Evolutionary conservation across 2,797 vertebrate species (phyloP), one percentile per base, ranked within the genome.

Genomic region (Sciaenops ocellatus): DNA sequence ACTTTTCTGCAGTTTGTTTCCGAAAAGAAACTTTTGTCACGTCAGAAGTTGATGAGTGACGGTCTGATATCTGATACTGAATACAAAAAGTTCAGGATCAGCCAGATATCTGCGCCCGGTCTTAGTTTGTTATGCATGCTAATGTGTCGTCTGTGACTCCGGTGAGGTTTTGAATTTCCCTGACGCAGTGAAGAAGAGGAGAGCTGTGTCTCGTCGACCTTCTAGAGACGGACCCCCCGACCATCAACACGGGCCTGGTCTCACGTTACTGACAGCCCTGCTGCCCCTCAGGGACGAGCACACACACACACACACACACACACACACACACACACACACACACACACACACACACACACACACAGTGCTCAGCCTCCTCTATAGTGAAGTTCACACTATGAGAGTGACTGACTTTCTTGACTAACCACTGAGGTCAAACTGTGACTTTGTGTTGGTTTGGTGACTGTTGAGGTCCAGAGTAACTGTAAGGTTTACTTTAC

Each of bases 171-270:
- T 52, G 10, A 61, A 72, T 72, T 72, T 72, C 69, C 56, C 69
- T 72, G 69, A 72, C 15, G 57, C 57, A 28, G 56, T 0, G 69
- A 72, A 57, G 69, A 61, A 50, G 56, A 61, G 46, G 56, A 61
- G 69, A 20, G 30, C 30, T 5, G 69, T 2, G 56, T 41, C 5
- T 48, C 68, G 38, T 28, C 34, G 54, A 59, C 68, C 54, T 57
- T 69, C 69, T 42, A 34, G 42, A 60, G 55, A 28, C 26, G 9
- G 2, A 22, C 28, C 42, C 26, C 42, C 18, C 20, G 16, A 16
- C 47, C 63, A 22, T 63, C 60, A 65, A 38, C 63, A 6, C 11
- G 46, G 62, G 17, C 46, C 46, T 3, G 42, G 55, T 46, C 54
- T 70, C 68, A 44, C 8, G 28, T 70, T 56, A 56, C 68, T 47